These are phyloP conservation scores for Lepidothrix coronata DNA, from an alignment of 2,113 vertebrate genomes.

Conservation along the genomic window DNA sequence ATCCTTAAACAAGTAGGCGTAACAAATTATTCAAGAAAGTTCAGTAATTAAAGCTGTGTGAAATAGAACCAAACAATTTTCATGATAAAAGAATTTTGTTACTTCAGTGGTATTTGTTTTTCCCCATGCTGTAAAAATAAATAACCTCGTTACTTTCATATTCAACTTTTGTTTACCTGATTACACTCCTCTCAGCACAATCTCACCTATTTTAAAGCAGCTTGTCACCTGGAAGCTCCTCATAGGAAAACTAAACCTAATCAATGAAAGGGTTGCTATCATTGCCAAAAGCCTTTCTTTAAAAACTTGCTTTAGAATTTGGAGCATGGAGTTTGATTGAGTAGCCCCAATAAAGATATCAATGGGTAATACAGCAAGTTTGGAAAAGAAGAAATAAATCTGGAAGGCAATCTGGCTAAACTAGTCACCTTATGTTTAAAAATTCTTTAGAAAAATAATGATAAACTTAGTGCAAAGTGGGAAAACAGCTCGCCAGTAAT, in stretches of 20 bases:
- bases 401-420: not conserved
- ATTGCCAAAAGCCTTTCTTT: not conserved
- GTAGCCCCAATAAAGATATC: not conserved
- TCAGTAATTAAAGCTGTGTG: not conserved
- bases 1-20: not conserved
- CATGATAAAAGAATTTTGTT: not conserved
- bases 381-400: not conserved
- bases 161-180: not conserved
- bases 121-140: not conserved
- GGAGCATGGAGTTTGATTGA: not conserved
- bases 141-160: not conserved
- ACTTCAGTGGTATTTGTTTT: not conserved
- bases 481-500: not conserved
- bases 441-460: not conserved
- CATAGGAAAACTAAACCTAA: constrained; percentile 7
- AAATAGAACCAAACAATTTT: not conserved
- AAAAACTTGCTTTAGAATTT: not conserved
- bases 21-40: not conserved
- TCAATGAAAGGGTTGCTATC: not conserved
- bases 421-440: not conserved
- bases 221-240: not conserved
- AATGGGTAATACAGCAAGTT: not conserved
- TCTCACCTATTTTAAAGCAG: not conserved
- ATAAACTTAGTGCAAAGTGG: not conserved
- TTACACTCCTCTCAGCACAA: not conserved